Evolutionary conservation across 1,140 invertebrate genomes (phyloP).

Genomic region (Artemia franciscana): DNA sequence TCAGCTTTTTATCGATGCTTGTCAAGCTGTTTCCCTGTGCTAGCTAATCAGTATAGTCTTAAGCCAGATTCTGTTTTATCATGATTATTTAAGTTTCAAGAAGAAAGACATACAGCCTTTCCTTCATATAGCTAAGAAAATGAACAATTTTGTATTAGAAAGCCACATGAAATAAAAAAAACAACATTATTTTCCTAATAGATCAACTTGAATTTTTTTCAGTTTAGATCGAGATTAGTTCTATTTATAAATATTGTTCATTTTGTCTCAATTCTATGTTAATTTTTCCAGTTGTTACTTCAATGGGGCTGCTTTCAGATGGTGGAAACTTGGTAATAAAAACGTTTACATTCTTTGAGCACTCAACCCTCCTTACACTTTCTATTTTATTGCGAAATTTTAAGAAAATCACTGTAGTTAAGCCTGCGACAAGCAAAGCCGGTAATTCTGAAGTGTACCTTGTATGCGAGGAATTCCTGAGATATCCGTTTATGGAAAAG

Average conservation of each 20-base stretch:
- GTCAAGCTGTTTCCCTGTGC: too few species aligned
- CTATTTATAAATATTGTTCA: too few species aligned
- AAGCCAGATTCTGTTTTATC: too few species aligned
- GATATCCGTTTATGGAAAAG: not conserved
- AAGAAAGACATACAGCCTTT: too few species aligned
- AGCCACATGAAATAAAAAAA: not conserved
- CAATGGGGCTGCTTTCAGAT: not conserved
- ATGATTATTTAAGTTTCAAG: too few species aligned
- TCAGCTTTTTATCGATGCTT: too few species aligned
- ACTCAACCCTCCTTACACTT: constrained; percentile 45
- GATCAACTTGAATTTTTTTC: not conserved
- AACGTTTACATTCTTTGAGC: constrained; percentile 75
- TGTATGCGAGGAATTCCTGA: constrained; percentile 27
- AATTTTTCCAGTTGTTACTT: constrained; percentile 12
- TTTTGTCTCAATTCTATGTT: constrained; percentile 12
- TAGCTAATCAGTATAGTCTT: too few species aligned
- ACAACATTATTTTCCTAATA: not conserved
- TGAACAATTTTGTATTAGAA: too few species aligned
- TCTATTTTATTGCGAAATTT: constrained; percentile 57
- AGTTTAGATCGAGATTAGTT: too few species aligned
- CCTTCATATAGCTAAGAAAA: too few species aligned
- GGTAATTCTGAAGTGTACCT: constrained; percentile 86
- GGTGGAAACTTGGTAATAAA: constrained; percentile 68
- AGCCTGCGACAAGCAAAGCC: constrained; percentile 71
- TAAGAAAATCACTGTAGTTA: constrained; percentile 42